These are phyloP conservation scores for Paraescarpia echinospica DNA, from an alignment of 1,140 invertebrate genomes.

Conservation along the genomic window DNA sequence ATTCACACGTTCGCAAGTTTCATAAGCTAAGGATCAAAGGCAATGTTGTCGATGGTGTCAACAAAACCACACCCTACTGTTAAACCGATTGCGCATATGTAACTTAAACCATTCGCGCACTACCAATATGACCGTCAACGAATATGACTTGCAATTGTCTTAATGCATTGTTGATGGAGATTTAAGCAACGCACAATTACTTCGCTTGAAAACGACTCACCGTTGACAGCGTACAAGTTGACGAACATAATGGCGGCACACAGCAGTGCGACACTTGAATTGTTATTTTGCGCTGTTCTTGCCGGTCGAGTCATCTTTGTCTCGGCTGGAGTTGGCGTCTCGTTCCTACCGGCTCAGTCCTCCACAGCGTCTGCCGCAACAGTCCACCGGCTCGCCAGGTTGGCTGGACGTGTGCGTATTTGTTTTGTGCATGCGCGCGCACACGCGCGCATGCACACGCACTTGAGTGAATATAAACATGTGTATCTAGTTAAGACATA, in stretches of 20 bases:
- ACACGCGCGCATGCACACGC: not conserved
- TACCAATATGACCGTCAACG: no score
- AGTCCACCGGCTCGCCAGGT: not conserved
- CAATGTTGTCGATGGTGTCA: no score
- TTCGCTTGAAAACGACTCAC: not conserved
- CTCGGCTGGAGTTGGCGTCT: not conserved
- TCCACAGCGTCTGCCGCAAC: not conserved
- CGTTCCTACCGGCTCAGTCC: not conserved
- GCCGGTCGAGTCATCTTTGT: not conserved
- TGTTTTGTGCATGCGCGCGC: not conserved
- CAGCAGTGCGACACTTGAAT: not conserved
- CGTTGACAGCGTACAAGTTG: not conserved
- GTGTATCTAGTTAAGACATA: not conserved
- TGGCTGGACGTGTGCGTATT: not conserved
- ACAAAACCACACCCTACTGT: no score
- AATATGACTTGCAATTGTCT: no score
- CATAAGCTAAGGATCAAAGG: no score
- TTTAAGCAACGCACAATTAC: not conserved
- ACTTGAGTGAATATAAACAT: not conserved
- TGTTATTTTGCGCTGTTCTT: not conserved
- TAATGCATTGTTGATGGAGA: not conserved
- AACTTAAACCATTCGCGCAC: no score
- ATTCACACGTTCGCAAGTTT: no score
- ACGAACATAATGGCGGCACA: not conserved
- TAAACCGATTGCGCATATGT: no score